Evolutionary conservation across 2,113 vertebrate species (phyloP).

Genomic region (Gasterosteus aculeatus): DNA sequence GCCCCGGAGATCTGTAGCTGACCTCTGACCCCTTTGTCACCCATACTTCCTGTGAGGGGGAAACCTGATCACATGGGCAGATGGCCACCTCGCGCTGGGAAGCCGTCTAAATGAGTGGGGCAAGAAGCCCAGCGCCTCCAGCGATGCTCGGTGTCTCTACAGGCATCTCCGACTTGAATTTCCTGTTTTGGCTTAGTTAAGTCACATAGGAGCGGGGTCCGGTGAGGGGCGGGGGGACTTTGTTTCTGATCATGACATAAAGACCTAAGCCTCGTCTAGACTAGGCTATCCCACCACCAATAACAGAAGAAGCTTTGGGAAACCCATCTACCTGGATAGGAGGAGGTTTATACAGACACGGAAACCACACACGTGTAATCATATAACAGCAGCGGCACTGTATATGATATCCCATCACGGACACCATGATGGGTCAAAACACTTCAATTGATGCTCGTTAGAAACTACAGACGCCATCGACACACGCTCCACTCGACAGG

Average conservation of each 20-base stretch:
- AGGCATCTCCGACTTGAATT: slow-evolving; percentile 53
- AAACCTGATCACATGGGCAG: slow-evolving; percentile 69
- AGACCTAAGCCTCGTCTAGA: slow-evolving; percentile 47
- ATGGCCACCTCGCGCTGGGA: slow-evolving; percentile 53
- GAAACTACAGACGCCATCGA: slow-evolving; percentile 33
- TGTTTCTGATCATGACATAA: slow-evolving; percentile 19
- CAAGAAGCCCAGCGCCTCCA: slow-evolving; percentile 30
- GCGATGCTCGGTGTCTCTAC: slow-evolving; percentile 34
- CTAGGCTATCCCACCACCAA: slow-evolving; percentile 57
- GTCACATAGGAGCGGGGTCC: background rate
- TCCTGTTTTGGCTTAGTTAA: slow-evolving; percentile 57
- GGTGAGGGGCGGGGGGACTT: background rate
- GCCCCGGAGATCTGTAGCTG: slow-evolving; percentile 48
- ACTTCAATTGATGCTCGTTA: slow-evolving; percentile 40
- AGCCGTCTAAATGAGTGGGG: slow-evolving; percentile 33
- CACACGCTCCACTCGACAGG: slow-evolving; percentile 23
- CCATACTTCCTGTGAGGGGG: slow-evolving; percentile 61
- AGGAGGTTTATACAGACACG: slow-evolving; percentile 36
- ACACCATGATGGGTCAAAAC: slow-evolving; percentile 47
- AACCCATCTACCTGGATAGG: slow-evolving; percentile 37
- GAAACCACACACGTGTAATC: slow-evolving; percentile 67
- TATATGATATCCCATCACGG: slow-evolving; percentile 71
- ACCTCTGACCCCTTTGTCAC: slow-evolving; percentile 64
- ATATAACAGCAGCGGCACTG: slow-evolving; percentile 70
- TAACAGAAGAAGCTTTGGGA: slow-evolving; percentile 59